Evolutionary conservation across 92 coral and sea anemone species (phyloP), one percentile per base, ranked within the genome.

Genomic region (Diadumene lineata): DNA sequence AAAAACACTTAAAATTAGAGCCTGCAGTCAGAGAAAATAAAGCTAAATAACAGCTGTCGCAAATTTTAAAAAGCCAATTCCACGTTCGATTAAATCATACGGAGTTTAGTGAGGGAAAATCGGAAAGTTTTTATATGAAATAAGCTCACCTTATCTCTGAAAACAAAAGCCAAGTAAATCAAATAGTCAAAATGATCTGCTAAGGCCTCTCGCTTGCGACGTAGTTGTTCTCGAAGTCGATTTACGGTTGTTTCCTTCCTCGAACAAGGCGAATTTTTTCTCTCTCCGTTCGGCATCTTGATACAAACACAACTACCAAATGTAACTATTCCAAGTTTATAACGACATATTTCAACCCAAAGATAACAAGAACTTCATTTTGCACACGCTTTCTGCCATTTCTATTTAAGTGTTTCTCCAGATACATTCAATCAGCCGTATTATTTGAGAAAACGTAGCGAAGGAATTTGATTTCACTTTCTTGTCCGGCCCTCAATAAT

Each of bases 181-280:
- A 81, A 86, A 81, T 80, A 93, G 55, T 93, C 98, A 70, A 93
- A 93, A 70, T 93, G 98, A 60, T 93, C 93, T 28, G 98, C 98
- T 75, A 93, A 51, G 17, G 98, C 88, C 76, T 93, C 93, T 25
- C 88, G 82, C 24, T 82, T 88, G 38, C 87, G 86, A 15, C 92
- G 88, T 60, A 93, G 85, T 46, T 90, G 92, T 76, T 86, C 88
- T 58, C 91, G 84, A 19, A 93, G 82, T 19, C 98, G 91, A 69
- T 72, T 73, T 24, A 84, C 78, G 19, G 91, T 69, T 50, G 89
- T 84, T 31, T 76, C 63, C 64, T 85, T 93, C 66, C 98, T 87
- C 56, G 98, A 76, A 58, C 86, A 81, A 25, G 98, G 89, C 69
- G 88, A 92, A 69, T 64, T 72, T 31, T 77, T 33, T 66, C 75